Evolutionary conservation across 2,888 invertebrate genomes (phyloP).

Genomic region (Chymomyza procnemis): DNA sequence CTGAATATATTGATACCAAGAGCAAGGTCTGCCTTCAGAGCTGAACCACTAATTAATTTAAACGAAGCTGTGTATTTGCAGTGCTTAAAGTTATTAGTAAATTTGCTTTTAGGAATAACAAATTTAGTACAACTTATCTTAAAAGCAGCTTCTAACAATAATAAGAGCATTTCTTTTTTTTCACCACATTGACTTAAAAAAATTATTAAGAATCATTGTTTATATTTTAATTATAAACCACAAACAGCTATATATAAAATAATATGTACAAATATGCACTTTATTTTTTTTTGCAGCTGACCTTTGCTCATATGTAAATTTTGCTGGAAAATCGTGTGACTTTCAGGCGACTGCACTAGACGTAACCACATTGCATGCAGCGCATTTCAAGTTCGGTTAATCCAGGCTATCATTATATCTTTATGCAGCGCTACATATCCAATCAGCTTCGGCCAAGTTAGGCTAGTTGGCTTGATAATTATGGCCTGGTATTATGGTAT

Average conservation of each 20-base stretch:
- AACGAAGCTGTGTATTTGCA: no score
- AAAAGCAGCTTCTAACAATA: no score
- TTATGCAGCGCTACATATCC: background rate
- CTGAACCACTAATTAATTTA: no score
- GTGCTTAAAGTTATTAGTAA: no score
- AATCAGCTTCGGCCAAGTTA: background rate
- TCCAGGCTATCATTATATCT: background rate
- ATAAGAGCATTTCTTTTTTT: no score
- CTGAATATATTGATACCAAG: no score
- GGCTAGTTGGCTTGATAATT: background rate
- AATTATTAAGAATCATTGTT: background rate
- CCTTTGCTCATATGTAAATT: background rate
- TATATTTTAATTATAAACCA: background rate
- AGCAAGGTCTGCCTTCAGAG: no score
- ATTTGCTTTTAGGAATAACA: no score
- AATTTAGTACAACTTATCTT: no score
- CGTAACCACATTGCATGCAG: background rate
- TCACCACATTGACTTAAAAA: no score
- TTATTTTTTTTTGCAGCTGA: background rate
- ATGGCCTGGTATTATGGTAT: background rate
- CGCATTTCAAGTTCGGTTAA: background rate
- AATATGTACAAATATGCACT: background rate
- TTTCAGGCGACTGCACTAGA: background rate
- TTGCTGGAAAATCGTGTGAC: background rate
- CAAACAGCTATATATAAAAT: background rate